phyloP scores from a whole-genome alignment of 2,888 invertebrate species.

The Agapostemon virescens region DNA sequence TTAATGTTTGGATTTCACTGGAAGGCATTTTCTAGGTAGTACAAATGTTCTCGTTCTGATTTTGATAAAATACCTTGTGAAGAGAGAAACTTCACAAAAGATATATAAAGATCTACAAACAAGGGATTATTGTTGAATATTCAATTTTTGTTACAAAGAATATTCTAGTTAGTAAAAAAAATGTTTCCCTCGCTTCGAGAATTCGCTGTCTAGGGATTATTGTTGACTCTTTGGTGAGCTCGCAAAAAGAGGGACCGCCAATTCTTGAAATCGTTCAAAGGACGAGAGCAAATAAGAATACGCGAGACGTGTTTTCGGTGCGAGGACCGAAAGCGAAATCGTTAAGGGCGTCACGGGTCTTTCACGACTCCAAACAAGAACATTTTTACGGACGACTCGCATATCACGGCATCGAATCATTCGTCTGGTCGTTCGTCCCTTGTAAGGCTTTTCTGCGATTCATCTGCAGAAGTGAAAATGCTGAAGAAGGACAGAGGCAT shows the following conservation, averaged over 20 bases:
- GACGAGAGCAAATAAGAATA: slow-evolving; percentile 36
- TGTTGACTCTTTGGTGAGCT: not conserved
- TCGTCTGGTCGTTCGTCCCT: slow-evolving; percentile 50
- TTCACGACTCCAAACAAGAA: slow-evolving; percentile 53
- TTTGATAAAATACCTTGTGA: not conserved
- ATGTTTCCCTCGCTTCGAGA: too few relatives aligned
- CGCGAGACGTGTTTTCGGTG: slow-evolving; percentile 58
- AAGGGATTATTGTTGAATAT: too few relatives aligned
- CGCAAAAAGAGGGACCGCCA: not conserved
- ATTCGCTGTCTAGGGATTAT: not conserved
- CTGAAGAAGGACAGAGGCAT: slow-evolving; percentile 39
- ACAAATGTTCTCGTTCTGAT: not conserved
- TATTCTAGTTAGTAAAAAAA: too few relatives aligned
- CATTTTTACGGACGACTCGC: slow-evolving; percentile 72
- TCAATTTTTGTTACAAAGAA: too few relatives aligned
- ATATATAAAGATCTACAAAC: too few relatives aligned
- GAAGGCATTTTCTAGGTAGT: too few relatives aligned
- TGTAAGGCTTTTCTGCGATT: slow-evolving; percentile 40
- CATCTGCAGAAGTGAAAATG: slow-evolving; percentile 44
- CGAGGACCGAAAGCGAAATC: slow-evolving; percentile 67
- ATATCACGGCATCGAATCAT: slow-evolving; percentile 67
- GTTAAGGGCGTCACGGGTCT: slow-evolving; percentile 60
- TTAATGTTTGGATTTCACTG: too few relatives aligned
- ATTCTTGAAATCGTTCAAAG: slow-evolving; percentile 17
- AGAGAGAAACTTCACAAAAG: too few relatives aligned